These are phyloP conservation scores for Pseudotriccus pelzelni DNA, from an alignment of 2,797 vertebrate species.

Conservation along the genomic window DNA sequence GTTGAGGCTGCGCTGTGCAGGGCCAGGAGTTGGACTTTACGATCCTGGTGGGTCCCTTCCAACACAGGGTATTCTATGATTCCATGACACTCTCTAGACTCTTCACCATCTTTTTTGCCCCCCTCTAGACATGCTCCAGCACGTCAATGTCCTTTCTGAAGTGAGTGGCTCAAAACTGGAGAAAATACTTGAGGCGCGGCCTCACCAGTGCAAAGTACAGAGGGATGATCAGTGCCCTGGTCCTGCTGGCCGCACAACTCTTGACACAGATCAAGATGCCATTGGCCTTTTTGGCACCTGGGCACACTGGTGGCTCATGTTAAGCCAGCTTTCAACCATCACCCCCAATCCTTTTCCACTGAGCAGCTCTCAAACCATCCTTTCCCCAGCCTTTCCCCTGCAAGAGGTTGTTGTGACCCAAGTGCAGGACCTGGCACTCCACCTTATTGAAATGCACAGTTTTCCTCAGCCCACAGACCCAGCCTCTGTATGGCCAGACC, in stretches of 20 bases:
- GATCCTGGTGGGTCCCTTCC: too few relatives aligned
- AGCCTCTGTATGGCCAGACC: neutral
- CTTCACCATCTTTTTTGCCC: neutral
- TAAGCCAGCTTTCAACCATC: neutral
- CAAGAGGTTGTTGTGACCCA: neutral
- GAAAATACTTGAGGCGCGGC: neutral
- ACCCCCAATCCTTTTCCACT: accelerated
- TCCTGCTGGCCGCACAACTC: neutral
- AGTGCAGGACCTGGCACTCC: neutral
- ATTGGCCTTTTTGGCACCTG: neutral
- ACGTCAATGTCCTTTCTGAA: neutral
- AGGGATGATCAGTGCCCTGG: neutral
- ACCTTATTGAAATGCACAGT: neutral
- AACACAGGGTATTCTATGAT: accelerated
- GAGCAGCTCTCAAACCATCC: neutral
- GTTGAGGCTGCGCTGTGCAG: neutral
- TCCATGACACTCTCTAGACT: neutral
- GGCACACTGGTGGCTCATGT: neutral
- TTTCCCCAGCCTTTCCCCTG: accelerated
- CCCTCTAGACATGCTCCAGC: neutral
- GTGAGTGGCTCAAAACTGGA: neutral
- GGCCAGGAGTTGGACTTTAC: neutral
- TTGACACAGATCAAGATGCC: neutral
- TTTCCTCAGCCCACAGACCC: neutral
- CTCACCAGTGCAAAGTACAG: neutral